Percentiles rank a stretch among this genome's conserved stretches.
Conservation (phyloP, 2,113 vertebrate species). For the Syrmaticus mikado region DNA sequence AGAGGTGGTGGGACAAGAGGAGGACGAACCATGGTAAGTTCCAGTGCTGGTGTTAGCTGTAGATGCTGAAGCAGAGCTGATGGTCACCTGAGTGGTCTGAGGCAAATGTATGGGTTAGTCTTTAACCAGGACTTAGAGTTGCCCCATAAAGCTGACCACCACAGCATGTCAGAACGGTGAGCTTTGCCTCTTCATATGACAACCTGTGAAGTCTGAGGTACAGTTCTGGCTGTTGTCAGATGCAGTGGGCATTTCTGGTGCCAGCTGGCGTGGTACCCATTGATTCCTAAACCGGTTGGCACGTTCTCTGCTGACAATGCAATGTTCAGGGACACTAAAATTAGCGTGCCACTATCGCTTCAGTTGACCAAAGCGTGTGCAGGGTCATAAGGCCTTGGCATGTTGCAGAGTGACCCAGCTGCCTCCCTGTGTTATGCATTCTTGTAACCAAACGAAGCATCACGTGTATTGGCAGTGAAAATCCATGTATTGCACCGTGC, state of each 20-base stretch:
- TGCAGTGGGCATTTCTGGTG: neutral
- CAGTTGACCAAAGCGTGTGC: accelerated
- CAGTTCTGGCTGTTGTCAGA: neutral
- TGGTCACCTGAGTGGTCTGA: accelerated
- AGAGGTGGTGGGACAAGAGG: conserved; percentile 69
- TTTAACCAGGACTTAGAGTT: neutral
- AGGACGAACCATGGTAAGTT: conserved; percentile 78
- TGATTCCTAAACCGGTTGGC: neutral
- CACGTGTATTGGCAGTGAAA: too few relatives aligned
- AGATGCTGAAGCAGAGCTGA: neutral
- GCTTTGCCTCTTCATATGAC: neutral
- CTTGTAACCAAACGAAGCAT: neutral
- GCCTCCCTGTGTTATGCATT: neutral
- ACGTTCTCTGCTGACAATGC: neutral
- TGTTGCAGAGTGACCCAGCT: neutral
- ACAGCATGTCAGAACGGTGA: neutral
- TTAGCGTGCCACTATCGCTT: neutral
- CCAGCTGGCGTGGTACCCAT: neutral
- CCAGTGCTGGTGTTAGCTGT: neutral
- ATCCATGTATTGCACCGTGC: too few relatives aligned
- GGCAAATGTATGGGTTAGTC: neutral
- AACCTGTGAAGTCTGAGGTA: neutral
- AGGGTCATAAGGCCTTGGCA: accelerated
- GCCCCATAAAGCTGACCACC: accelerated
- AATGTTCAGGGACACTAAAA: neutral